Evolutionary conservation across 2,113 vertebrate species (phyloP).

Genomic region (Melanotaenia duboulayi): DNA sequence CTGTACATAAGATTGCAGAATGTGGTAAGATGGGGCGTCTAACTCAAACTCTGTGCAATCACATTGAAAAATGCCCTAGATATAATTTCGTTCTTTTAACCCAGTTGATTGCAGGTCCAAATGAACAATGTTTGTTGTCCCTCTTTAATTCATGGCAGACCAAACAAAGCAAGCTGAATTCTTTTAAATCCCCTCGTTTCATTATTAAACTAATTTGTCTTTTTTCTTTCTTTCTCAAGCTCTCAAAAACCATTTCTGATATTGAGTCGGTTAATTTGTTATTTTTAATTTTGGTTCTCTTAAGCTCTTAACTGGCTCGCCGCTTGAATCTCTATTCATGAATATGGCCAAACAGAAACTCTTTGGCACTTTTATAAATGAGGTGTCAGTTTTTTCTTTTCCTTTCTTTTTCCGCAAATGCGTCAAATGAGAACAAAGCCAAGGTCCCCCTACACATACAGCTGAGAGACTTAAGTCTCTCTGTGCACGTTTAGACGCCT

Average conservation of each 20-base stretch:
- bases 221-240: too few species aligned
- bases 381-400: too few species aligned
- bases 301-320: neutral
- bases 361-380: too few species aligned
- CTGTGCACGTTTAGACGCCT: constrained; percentile 36
- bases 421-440: neutral
- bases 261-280: neutral
- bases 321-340: neutral
- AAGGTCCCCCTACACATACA: neutral
- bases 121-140: neutral
- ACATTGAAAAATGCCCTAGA: neutral
- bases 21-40: constrained; percentile 20
- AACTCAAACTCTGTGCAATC: constrained; percentile 26
- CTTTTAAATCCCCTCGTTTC: neutral
- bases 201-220: neutral
- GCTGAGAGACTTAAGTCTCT: neutral
- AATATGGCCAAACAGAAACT: too few species aligned
- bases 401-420: neutral
- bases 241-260: neutral
- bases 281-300: neutral
- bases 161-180: neutral
- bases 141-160: neutral
- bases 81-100: neutral
- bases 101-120: constrained; percentile 3
- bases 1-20: constrained; percentile 11